Percentiles rank a stretch among this genome's conserved stretches.
These are phyloP conservation scores for Pelobates fuscus DNA, from an alignment of 2,113 vertebrate genomes.

Conservation along the genomic window DNA sequence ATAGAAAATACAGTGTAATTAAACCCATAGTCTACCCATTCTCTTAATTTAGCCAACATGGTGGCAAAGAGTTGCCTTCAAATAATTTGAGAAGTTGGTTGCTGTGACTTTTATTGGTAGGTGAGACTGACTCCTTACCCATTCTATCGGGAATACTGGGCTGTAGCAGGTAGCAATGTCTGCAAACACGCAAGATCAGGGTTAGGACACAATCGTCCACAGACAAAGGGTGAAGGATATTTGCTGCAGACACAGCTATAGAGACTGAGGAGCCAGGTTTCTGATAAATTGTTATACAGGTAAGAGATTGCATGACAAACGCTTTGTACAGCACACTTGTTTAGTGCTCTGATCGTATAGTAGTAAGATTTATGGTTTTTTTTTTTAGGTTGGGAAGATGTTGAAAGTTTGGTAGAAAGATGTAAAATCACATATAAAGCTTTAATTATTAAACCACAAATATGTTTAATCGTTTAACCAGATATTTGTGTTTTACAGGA, in stretches of 20 bases:
- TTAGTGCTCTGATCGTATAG: slow-evolving; percentile 71
- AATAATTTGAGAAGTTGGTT: slow-evolving; percentile 72
- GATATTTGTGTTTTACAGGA: background rate
- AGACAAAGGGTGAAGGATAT: slow-evolving; percentile 98
- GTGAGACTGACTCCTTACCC: slow-evolving; percentile 88
- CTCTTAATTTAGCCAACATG: slow-evolving; percentile 65
- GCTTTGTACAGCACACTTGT: slow-evolving; percentile 85
- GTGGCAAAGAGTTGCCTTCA: slow-evolving; percentile 74
- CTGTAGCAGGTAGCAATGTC: slow-evolving; percentile 92
- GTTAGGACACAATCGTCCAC: slow-evolving; percentile 94
- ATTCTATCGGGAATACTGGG: slow-evolving; percentile 97
- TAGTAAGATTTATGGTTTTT: slow-evolving; percentile 84
- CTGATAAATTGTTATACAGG: slow-evolving; percentile 98
- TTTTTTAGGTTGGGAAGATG: slow-evolving; percentile 68
- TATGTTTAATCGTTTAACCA: slow-evolving; percentile 15
- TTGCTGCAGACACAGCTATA: slow-evolving; percentile 81
- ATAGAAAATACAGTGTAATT: slow-evolving; percentile 73
- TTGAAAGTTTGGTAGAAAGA: background rate
- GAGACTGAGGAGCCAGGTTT: slow-evolving; percentile 83
- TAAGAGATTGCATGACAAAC: slow-evolving; percentile 95
- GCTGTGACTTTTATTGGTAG: slow-evolving; percentile 95
- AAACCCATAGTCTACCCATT: slow-evolving; percentile 64
- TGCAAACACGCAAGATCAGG: slow-evolving; percentile 96
- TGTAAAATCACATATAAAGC: slow-evolving; percentile 58
- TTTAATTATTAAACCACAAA: slow-evolving; percentile 61